phyloP scores from a whole-genome alignment of 2,797 vertebrate genomes.

The Sebastes itinus region DNA sequence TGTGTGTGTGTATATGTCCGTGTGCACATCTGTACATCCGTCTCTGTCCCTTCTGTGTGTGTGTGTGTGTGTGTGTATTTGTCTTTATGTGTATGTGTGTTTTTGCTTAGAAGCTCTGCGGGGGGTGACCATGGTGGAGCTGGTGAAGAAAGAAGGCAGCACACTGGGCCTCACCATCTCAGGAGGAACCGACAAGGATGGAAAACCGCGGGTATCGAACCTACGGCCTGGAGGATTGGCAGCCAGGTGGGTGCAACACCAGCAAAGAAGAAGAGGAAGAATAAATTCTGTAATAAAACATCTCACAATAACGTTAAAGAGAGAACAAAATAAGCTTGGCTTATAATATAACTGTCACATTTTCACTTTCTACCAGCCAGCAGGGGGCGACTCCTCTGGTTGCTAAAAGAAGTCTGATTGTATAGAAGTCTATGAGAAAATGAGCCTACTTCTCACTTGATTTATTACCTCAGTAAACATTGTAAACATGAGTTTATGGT shows the following conservation, averaged over 20 bases:
- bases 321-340: background rate
- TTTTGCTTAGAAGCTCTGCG: slow-evolving; percentile 91
- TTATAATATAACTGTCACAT: background rate
- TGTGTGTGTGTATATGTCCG: slow-evolving; percentile 22
- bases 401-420: background rate
- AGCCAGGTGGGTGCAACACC: slow-evolving; percentile 85
- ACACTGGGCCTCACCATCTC: slow-evolving; percentile 96
- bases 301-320: background rate
- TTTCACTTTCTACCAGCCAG: background rate
- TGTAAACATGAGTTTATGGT: too few species aligned
- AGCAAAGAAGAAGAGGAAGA: background rate
- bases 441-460: too few species aligned
- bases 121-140: slow-evolving; percentile 94
- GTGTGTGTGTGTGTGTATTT: slow-evolving; percentile 24
- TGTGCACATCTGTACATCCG: slow-evolving; percentile 13
- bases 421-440: background rate
- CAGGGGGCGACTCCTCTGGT: background rate
- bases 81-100: slow-evolving; percentile 60
- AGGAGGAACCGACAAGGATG: slow-evolving; percentile 96
- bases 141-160: slow-evolving; percentile 96
- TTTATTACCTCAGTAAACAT: too few species aligned
- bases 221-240: slow-evolving; percentile 94
- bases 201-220: slow-evolving; percentile 95
- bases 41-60: background rate
- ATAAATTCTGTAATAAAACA: background rate